Evolutionary conservation across 2,797 vertebrate genomes (phyloP), one percentile per base, ranked within the genome.

Genomic region (Remorina albescens): DNA sequence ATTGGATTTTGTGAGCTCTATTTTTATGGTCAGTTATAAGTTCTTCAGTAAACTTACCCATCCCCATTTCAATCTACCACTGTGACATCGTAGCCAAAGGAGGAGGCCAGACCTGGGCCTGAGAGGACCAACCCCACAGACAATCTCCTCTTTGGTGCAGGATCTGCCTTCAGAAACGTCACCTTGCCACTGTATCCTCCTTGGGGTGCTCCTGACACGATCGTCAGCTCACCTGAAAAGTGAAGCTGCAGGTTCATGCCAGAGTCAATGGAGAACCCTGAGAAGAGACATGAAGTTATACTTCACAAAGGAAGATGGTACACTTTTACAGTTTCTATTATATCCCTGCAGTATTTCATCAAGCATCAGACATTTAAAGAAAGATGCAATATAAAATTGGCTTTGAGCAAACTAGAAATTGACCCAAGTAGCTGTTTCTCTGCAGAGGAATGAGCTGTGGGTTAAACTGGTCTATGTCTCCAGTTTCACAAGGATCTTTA

Each of bases 211-310:
- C 97, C 97, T 5, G 97, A 96, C 23, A 98, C 95, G 41, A 99
- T 93, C 47, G 94, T 97, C 85, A 96, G 89, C 71, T 96, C 93
- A 15, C 95, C 90, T 93, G 55, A 94, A n/a, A n/a, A n/a, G n/a
- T n/a, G n/a, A n/a, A n/a, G n/a, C n/a, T n/a, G 67, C 47, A 99
- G 94, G 68, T 95, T 94, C 91, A 94, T 95, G 21, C 97, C 96
- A 15, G 96, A 96, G 83, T 98, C 97, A 80, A 96, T 74, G 84
- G 97, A 96, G 89, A 98, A 99, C 49, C 97, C 97, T 99, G 88
- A 10, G n/a, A 65, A 39, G n/a, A 49, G 30, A 61, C 41, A 65
- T 39, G 0, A 36, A 30, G 46, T 46, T 54, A 12, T 1, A 34
- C 47, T 32, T 13, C 12, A 11, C 36, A 51, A 57, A 9, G 19